phyloP scores from a whole-genome alignment of 2,113 vertebrate species.

The Dunckerocampus dactyliophorus region DNA sequence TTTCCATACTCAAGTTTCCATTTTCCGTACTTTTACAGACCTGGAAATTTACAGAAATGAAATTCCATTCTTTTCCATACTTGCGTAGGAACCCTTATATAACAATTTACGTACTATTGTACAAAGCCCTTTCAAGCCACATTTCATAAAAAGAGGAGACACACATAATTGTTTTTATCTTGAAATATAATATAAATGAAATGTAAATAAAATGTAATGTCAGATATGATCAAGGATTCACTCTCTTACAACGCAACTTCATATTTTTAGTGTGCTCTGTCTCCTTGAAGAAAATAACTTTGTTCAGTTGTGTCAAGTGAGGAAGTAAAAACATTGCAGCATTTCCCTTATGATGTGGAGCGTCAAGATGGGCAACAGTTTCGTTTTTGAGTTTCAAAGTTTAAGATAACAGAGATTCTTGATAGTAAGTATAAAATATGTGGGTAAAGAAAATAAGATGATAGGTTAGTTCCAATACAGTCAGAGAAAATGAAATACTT shows the following conservation, averaged over 20 bases:
- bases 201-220: conserved; percentile 3
- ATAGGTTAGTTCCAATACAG: conserved; percentile 5
- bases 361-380: conserved; percentile 27
- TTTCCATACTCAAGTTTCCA: too few relatives aligned
- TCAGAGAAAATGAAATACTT: not conserved
- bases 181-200: too few relatives aligned
- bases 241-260: not conserved
- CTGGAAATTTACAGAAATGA: too few relatives aligned
- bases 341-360: conserved; percentile 61
- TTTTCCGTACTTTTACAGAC: too few relatives aligned
- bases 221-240: not conserved
- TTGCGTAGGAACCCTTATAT: too few relatives aligned
- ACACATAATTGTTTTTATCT: not conserved
- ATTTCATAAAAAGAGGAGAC: not conserved
- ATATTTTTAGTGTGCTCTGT: conserved; percentile 2
- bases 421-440: conserved; percentile 16
- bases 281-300: conserved; percentile 32
- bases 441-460: not conserved
- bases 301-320: conserved; percentile 37
- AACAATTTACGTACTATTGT: too few relatives aligned
- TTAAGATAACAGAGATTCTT: not conserved
- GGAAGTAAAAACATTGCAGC: conserved; percentile 6
- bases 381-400: conserved; percentile 20
- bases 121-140: not conserved
- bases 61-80: too few relatives aligned